Evolutionary conservation across 2,797 vertebrate species (phyloP).

Genomic region (Enteromius fasciolatus): DNA sequence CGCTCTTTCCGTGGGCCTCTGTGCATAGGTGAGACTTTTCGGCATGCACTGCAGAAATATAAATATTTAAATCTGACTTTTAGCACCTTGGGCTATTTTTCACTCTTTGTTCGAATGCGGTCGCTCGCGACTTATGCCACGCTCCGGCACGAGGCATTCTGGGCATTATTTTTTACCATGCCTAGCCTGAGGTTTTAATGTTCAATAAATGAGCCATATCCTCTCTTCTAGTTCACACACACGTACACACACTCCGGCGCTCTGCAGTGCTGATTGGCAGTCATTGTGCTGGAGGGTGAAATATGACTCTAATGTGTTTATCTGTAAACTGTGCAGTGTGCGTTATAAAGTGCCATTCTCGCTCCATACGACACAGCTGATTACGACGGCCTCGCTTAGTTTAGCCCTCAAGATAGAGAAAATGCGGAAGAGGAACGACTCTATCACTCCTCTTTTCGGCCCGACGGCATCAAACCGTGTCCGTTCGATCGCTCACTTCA

Average conservation of each 20-base stretch:
- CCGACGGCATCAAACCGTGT: conserved; percentile 34
- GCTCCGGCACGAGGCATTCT: conserved; percentile 33
- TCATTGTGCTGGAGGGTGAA: conserved; percentile 53
- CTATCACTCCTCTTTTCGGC: conserved; percentile 37
- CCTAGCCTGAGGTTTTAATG: conserved; percentile 56
- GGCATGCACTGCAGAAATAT: conserved; percentile 20
- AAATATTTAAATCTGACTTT: conserved; percentile 51
- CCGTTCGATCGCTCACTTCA: conserved; percentile 32
- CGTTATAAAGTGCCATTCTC: conserved; percentile 49
- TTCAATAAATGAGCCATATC: conserved; percentile 62
- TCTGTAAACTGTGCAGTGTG: conserved; percentile 52
- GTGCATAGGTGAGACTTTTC: conserved; percentile 16
- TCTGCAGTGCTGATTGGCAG: conserved; percentile 56
- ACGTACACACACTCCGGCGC: conserved; percentile 22
- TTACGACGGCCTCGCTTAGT: conserved; percentile 31
- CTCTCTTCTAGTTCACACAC: conserved; percentile 52
- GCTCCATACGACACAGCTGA: conserved; percentile 43
- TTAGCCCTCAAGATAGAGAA: conserved; percentile 38
- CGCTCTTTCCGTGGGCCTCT: not conserved
- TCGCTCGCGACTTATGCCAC: conserved; percentile 36
- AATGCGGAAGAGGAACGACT: conserved; percentile 16
- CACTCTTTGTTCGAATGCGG: conserved; percentile 30
- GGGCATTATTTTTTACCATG: conserved; percentile 54
- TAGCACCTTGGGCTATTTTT: conserved; percentile 52
- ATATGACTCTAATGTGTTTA: conserved; percentile 57